Percentiles rank a stretch among this genome's conserved stretches.
phyloP scores from a whole-genome alignment of 2,888 invertebrate species.

The Apocheima hispidaria region DNA sequence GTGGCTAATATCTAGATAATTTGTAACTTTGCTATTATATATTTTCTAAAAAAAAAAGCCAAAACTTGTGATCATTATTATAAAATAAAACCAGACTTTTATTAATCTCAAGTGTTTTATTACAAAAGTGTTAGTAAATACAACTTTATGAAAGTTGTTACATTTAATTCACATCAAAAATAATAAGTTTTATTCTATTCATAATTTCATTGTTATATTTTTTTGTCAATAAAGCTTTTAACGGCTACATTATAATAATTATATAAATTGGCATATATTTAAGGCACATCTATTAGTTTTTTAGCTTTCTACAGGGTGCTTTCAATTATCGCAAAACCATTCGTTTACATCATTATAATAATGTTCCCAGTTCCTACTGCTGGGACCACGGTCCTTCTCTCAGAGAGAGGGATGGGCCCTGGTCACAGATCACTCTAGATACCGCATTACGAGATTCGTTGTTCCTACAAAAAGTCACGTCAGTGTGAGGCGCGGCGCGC shows the following conservation, averaged over 20 bases:
- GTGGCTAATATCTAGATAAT: background rate
- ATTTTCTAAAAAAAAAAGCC: background rate
- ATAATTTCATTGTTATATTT: slow-evolving; percentile 48
- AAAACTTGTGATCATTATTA: background rate
- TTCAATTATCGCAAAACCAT: too few species aligned
- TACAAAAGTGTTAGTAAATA: slow-evolving; percentile 67
- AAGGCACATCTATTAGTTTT: slow-evolving; percentile 59
- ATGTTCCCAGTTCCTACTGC: too few species aligned
- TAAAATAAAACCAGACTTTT: background rate
- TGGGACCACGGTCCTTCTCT: too few species aligned
- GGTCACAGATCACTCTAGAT: too few species aligned
- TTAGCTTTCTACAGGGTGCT: slow-evolving; percentile 32
- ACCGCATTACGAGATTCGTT: too few species aligned
- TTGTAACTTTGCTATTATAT: background rate
- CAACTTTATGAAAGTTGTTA: slow-evolving; percentile 75
- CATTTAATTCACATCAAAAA: slow-evolving; percentile 66
- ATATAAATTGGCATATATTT: slow-evolving; percentile 53
- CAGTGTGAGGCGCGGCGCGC: too few species aligned
- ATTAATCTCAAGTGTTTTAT: slow-evolving; percentile 46
- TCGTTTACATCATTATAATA: too few species aligned
- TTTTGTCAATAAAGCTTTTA: slow-evolving; percentile 47
- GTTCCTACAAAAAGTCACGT: too few species aligned
- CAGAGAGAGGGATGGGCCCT: too few species aligned
- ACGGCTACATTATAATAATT: slow-evolving; percentile 20
- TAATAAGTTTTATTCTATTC: slow-evolving; percentile 50